These are phyloP conservation scores for Formica exsecta DNA, from an alignment of 1,140 invertebrate species.

Conservation along the genomic window DNA sequence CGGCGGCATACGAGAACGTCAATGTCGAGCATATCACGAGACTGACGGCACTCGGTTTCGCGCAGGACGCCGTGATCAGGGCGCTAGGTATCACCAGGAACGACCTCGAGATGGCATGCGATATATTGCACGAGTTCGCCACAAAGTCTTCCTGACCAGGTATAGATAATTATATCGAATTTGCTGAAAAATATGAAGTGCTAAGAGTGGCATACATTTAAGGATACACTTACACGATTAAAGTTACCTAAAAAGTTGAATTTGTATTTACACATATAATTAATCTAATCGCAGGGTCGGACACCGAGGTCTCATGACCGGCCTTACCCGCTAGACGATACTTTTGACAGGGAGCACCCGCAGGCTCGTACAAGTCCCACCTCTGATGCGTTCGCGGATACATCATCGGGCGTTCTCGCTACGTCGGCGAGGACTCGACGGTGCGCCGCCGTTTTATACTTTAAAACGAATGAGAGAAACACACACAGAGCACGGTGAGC, in stretches of 20 bases:
- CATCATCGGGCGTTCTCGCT: background rate
- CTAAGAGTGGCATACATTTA: slow-evolving; percentile 4
- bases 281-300: slow-evolving; percentile 71
- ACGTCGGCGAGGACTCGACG: background rate
- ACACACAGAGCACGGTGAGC: background rate
- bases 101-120: slow-evolving; percentile 97
- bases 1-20: slow-evolving; percentile 93
- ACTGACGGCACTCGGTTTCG: slow-evolving; percentile 95
- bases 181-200: background rate
- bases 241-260: no score
- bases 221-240: no score
- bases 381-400: slow-evolving; percentile 43
- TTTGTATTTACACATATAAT: background rate
- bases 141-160: slow-evolving; percentile 88
- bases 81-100: slow-evolving; percentile 96
- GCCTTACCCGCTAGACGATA: slow-evolving; percentile 75
- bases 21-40: slow-evolving; percentile 96
- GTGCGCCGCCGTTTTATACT: background rate
- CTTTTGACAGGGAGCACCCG: slow-evolving; percentile 69
- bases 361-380: slow-evolving; percentile 42
- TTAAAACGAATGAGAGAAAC: background rate
- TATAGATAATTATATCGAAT: slow-evolving; percentile 59
- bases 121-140: slow-evolving; percentile 97
- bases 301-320: slow-evolving; percentile 76
- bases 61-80: slow-evolving; percentile 95